These are phyloP conservation scores for Strix aluco DNA, from an alignment of 2,113 vertebrate species.

Conservation along the genomic window DNA sequence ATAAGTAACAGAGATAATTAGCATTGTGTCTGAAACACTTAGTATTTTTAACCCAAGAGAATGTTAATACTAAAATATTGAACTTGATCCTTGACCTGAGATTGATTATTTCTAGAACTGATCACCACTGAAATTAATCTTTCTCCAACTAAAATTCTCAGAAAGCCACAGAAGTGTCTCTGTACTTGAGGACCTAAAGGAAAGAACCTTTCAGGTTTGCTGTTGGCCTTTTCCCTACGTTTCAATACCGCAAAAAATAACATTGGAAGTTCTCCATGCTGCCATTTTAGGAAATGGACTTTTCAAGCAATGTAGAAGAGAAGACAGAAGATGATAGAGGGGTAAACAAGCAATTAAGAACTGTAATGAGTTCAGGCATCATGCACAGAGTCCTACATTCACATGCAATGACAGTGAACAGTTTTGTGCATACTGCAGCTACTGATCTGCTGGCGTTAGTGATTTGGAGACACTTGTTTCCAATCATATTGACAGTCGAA, in stretches of 20 bases:
- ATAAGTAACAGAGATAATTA: neutral
- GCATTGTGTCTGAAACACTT: neutral
- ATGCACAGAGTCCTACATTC: accelerated
- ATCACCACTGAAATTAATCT: neutral
- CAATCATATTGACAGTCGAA: neutral
- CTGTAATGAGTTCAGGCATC: neutral
- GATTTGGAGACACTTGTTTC: neutral
- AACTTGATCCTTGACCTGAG: neutral
- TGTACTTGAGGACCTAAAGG: neutral
- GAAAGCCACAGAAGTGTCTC: neutral
- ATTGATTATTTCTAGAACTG: neutral
- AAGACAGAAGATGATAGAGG: neutral
- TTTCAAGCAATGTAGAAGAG: neutral
- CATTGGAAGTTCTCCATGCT: neutral
- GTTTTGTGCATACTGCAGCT: neutral
- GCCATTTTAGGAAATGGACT: neutral
- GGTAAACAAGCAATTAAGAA: neutral
- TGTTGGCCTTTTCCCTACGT: neutral
- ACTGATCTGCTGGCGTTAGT: neutral
- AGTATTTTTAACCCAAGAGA: neutral
- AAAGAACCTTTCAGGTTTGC: neutral
- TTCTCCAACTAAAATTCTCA: neutral
- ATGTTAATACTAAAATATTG: neutral
- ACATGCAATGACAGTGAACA: neutral
- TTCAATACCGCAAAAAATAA: neutral